A percentile compares a stretch with the other conserved stretches of the same genome.
Conservation (phyloP, 1,140 invertebrate genomes). For the Zaprionus gabonicus region DNA sequence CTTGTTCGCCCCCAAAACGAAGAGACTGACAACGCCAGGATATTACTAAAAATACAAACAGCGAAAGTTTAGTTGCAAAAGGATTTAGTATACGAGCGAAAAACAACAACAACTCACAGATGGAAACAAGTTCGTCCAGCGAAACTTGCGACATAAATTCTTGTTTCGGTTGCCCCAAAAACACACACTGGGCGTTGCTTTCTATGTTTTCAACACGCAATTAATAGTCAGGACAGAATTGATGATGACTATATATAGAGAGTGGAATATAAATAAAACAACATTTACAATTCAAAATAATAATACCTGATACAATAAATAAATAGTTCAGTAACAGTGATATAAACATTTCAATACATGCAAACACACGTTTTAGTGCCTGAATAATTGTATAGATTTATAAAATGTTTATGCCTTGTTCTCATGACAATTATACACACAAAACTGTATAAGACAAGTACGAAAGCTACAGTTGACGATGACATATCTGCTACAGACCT, state of each 20-base stretch:
- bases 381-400: neutral
- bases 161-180: slow-evolving; percentile 14
- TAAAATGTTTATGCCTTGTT: neutral
- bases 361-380: neutral
- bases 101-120: slow-evolving; percentile 13
- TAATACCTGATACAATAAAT: neutral
- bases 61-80: slow-evolving; percentile 53
- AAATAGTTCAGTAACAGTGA: neutral
- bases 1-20: neutral
- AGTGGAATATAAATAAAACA: neutral
- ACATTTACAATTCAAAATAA: neutral
- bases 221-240: neutral
- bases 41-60: slow-evolving; percentile 37
- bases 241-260: neutral
- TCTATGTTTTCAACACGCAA: slow-evolving; percentile 7
- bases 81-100: slow-evolving; percentile 30
- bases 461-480: too few species aligned
- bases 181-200: neutral
- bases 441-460: too few species aligned
- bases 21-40: slow-evolving; percentile 26
- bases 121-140: neutral
- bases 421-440: too few species aligned
- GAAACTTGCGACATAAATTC: slow-evolving; percentile 37
- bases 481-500: too few species aligned
- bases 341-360: neutral